phyloP scores from a whole-genome alignment of 2,113 vertebrate species.

The Otis tarda region DNA sequence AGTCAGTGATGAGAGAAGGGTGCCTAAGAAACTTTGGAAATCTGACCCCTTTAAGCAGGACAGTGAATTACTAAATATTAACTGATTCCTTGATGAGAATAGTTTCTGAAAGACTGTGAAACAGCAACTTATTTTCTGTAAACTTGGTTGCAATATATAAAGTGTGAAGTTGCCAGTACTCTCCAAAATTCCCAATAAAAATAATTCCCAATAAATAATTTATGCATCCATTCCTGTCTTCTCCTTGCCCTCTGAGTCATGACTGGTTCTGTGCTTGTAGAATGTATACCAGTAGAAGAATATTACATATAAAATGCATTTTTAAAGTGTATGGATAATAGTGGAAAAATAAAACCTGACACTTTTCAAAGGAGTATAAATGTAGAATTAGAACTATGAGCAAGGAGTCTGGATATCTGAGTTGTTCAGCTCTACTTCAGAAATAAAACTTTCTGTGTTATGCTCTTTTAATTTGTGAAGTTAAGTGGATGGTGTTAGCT shows the following conservation, averaged over 20 bases:
- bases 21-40: not conserved
- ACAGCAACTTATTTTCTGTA: not conserved
- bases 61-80: not conserved
- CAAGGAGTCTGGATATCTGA: not conserved
- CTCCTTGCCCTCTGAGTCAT: conserved; percentile 16
- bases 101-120: not conserved
- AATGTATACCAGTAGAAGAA: not conserved
- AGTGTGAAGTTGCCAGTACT: conserved; percentile 17
- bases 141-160: not conserved
- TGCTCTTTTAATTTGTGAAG: not conserved
- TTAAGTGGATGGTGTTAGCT: not conserved
- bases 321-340: not conserved
- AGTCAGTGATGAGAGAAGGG: not conserved
- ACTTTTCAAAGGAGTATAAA: not conserved
- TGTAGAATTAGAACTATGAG: not conserved
- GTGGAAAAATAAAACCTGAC: not conserved
- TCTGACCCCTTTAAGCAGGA: not conserved
- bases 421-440: not conserved
- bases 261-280: not conserved
- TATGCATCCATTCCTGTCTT: conserved; percentile 11
- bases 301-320: not conserved
- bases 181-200: conserved; percentile 37
- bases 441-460: not conserved
- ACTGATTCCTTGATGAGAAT: not conserved
- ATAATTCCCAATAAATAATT: conserved; percentile 3